Conservation (phyloP, 2,113 vertebrate species). For the Myanophis thanlyinensis region DNA sequence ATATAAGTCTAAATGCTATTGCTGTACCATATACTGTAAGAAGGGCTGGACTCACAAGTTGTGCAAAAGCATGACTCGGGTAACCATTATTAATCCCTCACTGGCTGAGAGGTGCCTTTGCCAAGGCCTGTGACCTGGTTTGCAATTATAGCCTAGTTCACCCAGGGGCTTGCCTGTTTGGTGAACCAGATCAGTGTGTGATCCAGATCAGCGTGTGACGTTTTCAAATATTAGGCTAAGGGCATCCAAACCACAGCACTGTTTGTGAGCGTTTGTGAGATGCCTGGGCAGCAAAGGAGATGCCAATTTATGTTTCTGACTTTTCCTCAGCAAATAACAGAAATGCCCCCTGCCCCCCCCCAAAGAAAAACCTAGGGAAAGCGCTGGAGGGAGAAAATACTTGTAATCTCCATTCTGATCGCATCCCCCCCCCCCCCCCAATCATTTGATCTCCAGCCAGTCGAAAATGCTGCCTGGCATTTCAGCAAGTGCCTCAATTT, state of each 20-base stretch:
- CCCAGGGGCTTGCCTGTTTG: neutral
- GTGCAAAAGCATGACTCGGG: neutral
- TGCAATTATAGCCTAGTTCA: neutral
- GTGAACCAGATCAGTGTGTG: neutral
- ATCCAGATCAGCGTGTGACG: neutral
- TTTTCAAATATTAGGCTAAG: neutral
- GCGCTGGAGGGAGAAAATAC: neutral
- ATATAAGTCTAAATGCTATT: too few relatives aligned
- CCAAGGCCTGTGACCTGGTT: neutral
- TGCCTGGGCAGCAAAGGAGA: neutral
- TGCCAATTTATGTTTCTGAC: neutral
- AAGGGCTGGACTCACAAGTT: neutral
- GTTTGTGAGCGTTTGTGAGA: neutral
- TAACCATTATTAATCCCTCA: neutral
- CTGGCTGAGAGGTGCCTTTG: neutral
- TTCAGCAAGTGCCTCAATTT: neutral
- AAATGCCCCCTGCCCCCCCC: neutral
- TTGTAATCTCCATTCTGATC: neutral
- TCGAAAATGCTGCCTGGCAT: neutral
- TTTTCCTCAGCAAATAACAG: neutral
- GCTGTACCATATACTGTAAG: neutral
- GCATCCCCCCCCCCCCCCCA: neutral
- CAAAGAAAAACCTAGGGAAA: neutral
- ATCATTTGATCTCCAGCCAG: neutral
- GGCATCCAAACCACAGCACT: neutral